These are phyloP conservation scores for Synanthedon andrenaeformis DNA, from an alignment of 2,888 invertebrate species.

Conservation along the genomic window DNA sequence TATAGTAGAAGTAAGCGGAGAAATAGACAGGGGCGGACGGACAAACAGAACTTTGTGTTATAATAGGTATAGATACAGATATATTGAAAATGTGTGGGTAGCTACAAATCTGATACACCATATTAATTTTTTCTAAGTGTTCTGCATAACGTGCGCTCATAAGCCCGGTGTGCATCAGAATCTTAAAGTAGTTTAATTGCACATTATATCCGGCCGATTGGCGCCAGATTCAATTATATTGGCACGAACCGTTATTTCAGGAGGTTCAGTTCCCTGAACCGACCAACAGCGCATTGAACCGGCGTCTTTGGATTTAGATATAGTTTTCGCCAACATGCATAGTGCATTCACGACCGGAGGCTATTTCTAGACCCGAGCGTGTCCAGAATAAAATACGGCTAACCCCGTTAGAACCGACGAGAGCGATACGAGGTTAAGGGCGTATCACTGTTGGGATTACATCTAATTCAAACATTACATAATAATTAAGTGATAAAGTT, in stretches of 20 bases:
- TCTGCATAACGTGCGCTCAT: neutral
- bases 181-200: constrained; percentile 36
- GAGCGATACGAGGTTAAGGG: neutral
- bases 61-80: too few species aligned
- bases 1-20: too few species aligned
- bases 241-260: constrained; percentile 35
- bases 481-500: too few species aligned
- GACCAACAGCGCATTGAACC: constrained; percentile 49
- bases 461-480: too few species aligned
- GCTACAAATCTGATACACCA: too few species aligned
- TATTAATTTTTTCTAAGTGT: too few species aligned
- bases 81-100: too few species aligned
- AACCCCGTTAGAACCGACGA: neutral
- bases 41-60: too few species aligned
- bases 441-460: neutral
- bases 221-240: constrained; percentile 52
- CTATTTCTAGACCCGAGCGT: constrained; percentile 25
- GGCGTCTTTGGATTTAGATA: constrained; percentile 47
- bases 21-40: too few species aligned
- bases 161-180: constrained; percentile 20
- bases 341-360: constrained; percentile 42
- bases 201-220: constrained; percentile 28
- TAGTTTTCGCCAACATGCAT: constrained; percentile 35
- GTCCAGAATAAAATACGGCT: neutral
- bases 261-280: constrained; percentile 21